Evolutionary conservation across 2,888 invertebrate genomes (phyloP), one percentile per base, ranked within the genome.

Genomic region (Microctonus hyperodae): DNA sequence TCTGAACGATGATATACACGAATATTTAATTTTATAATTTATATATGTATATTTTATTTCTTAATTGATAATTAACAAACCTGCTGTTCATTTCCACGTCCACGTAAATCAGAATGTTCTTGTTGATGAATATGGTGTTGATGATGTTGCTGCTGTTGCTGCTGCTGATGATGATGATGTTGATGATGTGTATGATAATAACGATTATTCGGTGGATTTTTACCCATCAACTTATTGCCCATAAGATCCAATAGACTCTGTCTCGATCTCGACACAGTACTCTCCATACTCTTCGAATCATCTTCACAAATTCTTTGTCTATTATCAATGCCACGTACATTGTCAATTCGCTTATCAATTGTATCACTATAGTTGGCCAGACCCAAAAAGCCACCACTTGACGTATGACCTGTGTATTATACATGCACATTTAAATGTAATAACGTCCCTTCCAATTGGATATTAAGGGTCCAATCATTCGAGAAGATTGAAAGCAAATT

Each of bases 161-260:
- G 82, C 59, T 82, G 82, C 64, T 75, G 63, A 74, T 77, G 61
- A 73, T 81, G 80, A 79, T 81, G 81, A 74, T 80, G 81, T 53
- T 70, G 72, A 69, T 81, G 82, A 62, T 83, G 83, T 64, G 77
- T 78, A 69, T 83, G 81, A 73, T 81, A 81, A 73, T 82, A 81
- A 72, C 81, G 79, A 71, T 82, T 81, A 57, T 80, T 81, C 62
- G 83, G 81, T 65, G 81, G 83, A 71, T 81, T 81, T 70, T 81
- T 78, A 63, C 78, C 77, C 77, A 82, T 81, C 72, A 81, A 79
- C 76, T 81, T 83, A 68, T 79, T 76, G 73, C 83, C 81, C 77
- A 83, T 82, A 71, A 83, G 78, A 69, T 83, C 83, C 69, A 83
- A 73, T 57, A 83, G 78, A 68, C 82, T 83, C 70, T 83, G 83